phyloP scores from a whole-genome alignment of 1,140 invertebrate species.

The Dreissena polymorpha region DNA sequence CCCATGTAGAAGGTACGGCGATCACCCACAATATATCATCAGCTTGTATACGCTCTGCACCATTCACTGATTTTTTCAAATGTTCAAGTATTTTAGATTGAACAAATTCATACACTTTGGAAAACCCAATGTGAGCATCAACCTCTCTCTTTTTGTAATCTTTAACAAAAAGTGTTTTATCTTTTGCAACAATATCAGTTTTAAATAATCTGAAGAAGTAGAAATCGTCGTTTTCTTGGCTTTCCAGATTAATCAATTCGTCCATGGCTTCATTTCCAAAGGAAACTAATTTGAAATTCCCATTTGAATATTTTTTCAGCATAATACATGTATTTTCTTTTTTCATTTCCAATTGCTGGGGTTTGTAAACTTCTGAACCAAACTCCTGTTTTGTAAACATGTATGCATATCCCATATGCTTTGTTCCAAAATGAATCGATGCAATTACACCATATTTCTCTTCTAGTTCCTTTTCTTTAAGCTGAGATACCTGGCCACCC shows the following conservation, averaged over 20 bases:
- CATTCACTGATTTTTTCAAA: background rate
- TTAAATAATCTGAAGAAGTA: conserved; percentile 51
- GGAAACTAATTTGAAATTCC: background rate
- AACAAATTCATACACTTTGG: background rate
- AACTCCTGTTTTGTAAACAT: conserved; percentile 1
- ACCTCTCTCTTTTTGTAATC: background rate
- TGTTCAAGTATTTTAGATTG: too few species aligned
- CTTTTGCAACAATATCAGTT: conserved; percentile 15
- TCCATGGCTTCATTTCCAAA: conserved; percentile 39
- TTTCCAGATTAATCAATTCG: conserved; percentile 7
- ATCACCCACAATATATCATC: conserved; percentile 44
- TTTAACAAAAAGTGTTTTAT: background rate
- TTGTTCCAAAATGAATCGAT: conserved; percentile 54
- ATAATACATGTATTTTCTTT: conserved; percentile 24
- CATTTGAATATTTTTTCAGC: too few species aligned
- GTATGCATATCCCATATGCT: conserved; percentile 40
- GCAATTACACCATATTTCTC: conserved; percentile 8
- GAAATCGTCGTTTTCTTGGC: background rate
- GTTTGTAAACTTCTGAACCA: background rate
- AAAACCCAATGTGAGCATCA: background rate
- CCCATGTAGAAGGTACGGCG: conserved; percentile 45
- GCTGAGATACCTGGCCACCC: background rate
- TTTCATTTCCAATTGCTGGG: background rate
- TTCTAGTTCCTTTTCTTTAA: background rate
- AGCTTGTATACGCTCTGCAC: background rate